These are phyloP conservation scores for Alligator sinensis DNA, from an alignment of 2,113 vertebrate species.

Conservation along the genomic window DNA sequence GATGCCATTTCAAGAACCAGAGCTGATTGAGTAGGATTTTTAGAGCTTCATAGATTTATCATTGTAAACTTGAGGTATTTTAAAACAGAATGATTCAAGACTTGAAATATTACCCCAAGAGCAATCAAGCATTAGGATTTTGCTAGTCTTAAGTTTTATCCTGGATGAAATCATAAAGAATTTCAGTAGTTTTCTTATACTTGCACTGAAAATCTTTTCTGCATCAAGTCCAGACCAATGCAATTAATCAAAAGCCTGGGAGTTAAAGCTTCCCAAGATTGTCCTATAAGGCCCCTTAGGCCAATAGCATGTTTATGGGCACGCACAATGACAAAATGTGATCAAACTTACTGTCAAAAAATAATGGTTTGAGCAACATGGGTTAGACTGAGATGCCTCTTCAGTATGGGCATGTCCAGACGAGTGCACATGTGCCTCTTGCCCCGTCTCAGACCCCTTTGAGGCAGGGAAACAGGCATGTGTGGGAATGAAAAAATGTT, in stretches of 20 bases:
- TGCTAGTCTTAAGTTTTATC: slow-evolving; percentile 70
- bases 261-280: slow-evolving; percentile 69
- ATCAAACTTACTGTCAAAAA: slow-evolving; percentile 26
- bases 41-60: slow-evolving; percentile 79
- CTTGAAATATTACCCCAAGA: slow-evolving; percentile 80
- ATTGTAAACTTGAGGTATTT: slow-evolving; percentile 83
- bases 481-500: no score
- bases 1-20: slow-evolving; percentile 84
- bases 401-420: neutral
- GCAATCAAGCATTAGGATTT: slow-evolving; percentile 77
- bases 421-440: no score
- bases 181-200: slow-evolving; percentile 60
- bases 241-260: slow-evolving; percentile 70
- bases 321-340: slow-evolving; percentile 32
- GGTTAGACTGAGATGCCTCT: neutral
- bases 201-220: slow-evolving; percentile 63
- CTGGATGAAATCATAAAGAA: slow-evolving; percentile 75
- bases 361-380: slow-evolving; percentile 47
- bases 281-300: slow-evolving; percentile 67
- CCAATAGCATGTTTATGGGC: slow-evolving; percentile 21
- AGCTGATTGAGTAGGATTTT: slow-evolving; percentile 84
- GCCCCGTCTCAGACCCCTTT: no score
- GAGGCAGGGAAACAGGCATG: no score
- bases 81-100: slow-evolving; percentile 78
- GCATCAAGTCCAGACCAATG: slow-evolving; percentile 61